phyloP scores from a whole-genome alignment of 2,888 invertebrate genomes.

The Morpho achilles region DNA sequence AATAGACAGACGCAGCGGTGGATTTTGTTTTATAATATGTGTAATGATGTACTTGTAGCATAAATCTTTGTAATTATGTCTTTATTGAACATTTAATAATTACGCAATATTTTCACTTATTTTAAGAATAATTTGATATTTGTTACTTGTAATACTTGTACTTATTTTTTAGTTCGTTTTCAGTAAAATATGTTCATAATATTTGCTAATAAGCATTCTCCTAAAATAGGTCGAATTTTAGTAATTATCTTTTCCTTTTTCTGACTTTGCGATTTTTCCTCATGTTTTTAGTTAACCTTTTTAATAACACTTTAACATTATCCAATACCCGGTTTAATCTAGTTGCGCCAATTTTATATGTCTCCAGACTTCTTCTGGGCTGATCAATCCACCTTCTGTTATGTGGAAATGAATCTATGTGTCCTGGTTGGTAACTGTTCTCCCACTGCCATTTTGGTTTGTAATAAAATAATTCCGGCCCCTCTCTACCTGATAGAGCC shows the following conservation, averaged over 20 bases:
- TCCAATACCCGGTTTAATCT: constrained; percentile 34
- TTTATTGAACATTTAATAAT: too few species aligned
- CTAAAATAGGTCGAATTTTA: neutral
- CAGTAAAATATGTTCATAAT: too few species aligned
- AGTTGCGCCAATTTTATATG: constrained; percentile 33
- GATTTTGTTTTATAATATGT: too few species aligned
- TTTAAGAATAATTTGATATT: too few species aligned
- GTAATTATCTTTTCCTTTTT: constrained; percentile 46
- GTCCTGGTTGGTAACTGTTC: constrained; percentile 76
- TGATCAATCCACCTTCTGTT: constrained; percentile 38
- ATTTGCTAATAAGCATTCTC: too few species aligned
- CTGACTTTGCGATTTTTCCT: constrained; percentile 43
- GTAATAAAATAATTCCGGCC: constrained; percentile 56
- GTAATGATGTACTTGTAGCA: too few species aligned
- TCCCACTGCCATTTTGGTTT: constrained; percentile 80
- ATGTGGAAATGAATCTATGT: constrained; percentile 56
- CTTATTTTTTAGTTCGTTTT: too few species aligned
- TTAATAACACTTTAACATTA: constrained; percentile 51
- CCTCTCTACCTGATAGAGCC: constrained; percentile 72
- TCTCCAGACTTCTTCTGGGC: constrained; percentile 38
- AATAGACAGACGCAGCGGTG: too few species aligned
- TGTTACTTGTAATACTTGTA: too few species aligned
- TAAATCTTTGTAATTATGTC: too few species aligned
- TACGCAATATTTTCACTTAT: too few species aligned
- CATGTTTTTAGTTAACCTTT: constrained; percentile 34